Percentiles rank a stretch among this genome's conserved stretches.
Conservation (phyloP, 2,113 vertebrate species). For the Isurus oxyrinchus region DNA sequence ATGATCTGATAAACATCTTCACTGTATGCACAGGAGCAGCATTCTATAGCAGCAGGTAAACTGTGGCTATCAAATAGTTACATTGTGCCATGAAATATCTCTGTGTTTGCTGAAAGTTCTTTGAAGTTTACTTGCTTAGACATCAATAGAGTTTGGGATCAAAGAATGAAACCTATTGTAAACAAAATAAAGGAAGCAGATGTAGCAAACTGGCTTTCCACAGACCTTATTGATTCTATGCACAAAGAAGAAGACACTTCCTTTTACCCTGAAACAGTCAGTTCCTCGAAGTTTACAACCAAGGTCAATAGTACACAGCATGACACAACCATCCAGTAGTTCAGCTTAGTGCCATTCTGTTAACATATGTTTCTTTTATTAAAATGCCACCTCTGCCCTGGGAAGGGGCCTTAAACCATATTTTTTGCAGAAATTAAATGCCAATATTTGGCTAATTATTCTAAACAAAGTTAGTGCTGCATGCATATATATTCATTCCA, state of each 20-base stretch:
- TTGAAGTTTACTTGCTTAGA: conserved; percentile 2
- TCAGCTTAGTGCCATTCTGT: background rate
- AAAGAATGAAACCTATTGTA: conserved; percentile 1
- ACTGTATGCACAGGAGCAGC: background rate
- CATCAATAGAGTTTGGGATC: background rate
- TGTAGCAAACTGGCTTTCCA: background rate
- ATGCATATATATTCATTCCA: background rate
- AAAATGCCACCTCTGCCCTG: background rate
- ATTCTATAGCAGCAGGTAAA: conserved; percentile 29
- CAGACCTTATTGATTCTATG: background rate
- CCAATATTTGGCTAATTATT: background rate
- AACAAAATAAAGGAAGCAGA: conserved; percentile 29
- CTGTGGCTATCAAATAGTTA: background rate
- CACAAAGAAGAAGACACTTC: background rate
- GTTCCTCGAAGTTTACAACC: background rate
- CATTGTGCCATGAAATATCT: conserved; percentile 35
- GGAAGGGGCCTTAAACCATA: background rate
- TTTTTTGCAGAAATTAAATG: background rate
- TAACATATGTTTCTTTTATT: background rate
- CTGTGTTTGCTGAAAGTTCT: conserved; percentile 25
- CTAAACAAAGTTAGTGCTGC: background rate
- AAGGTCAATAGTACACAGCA: conserved; percentile 7
- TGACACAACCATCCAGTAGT: background rate
- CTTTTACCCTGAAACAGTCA: background rate
- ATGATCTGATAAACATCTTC: background rate